phyloP scores from a whole-genome alignment of 2,888 invertebrate genomes.

The Stenotaenia linearis region DNA sequence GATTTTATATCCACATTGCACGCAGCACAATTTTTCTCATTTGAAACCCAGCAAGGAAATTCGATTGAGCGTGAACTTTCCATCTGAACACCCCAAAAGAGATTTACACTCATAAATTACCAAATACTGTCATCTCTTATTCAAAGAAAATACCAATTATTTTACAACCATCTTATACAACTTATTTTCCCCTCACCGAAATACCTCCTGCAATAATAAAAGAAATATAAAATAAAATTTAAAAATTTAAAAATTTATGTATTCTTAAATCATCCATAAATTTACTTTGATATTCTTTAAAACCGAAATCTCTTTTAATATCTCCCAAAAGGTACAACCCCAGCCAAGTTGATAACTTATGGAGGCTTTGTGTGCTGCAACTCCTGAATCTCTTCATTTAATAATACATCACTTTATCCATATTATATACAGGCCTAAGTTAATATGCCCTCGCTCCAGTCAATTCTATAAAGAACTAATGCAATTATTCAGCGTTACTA shows the following conservation, averaged over 20 bases:
- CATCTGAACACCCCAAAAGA: background rate
- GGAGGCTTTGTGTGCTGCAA: background rate
- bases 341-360: conserved; percentile 8
- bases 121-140: background rate
- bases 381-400: conserved; percentile 10
- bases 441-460: conserved; percentile 10
- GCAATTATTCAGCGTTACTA: background rate
- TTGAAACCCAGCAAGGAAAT: background rate
- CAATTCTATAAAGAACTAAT: conserved; percentile 14
- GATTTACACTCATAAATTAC: conserved; percentile 6
- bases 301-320: conserved; percentile 7
- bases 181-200: background rate
- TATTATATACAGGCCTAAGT: background rate
- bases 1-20: background rate
- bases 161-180: background rate
- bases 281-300: background rate
- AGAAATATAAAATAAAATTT: background rate
- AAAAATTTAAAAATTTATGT: background rate
- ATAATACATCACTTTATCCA: conserved; percentile 23
- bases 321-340: background rate
- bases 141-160: background rate
- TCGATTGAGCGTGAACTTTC: conserved; percentile 24
- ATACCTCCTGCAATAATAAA: background rate
- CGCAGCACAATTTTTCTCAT: conserved; percentile 3
- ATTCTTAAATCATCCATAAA: too few species aligned